Conservation (phyloP, 2,888 invertebrate genomes). For the Blera fallax region DNA sequence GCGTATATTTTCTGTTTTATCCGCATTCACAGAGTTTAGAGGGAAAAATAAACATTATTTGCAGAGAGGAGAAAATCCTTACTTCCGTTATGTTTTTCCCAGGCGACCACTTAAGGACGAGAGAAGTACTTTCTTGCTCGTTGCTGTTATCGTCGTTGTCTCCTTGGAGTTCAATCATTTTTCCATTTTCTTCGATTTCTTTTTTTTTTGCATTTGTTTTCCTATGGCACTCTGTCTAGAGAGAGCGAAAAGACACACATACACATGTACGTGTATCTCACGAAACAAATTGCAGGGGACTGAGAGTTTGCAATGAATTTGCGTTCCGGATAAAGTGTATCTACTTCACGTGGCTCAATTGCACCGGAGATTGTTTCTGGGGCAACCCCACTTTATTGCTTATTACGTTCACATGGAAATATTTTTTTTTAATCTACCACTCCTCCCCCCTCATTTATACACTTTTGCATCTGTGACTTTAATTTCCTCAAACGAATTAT, state of each 20-base stretch:
- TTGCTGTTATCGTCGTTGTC: no score
- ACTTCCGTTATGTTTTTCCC: neutral
- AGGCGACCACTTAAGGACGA: slow-evolving; percentile 39
- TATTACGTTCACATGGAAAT: neutral
- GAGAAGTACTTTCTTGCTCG: neutral
- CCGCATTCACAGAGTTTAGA: neutral
- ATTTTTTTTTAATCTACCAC: neutral
- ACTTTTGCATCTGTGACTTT: slow-evolving; percentile 38
- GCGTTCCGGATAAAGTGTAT: neutral
- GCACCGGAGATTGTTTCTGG: slow-evolving; percentile 4
- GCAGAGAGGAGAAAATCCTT: neutral
- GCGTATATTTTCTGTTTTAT: neutral
- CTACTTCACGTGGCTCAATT: neutral
- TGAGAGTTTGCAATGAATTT: neutral
- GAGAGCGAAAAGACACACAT: neutral
- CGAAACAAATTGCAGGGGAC: neutral
- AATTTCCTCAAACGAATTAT: slow-evolving; percentile 29
- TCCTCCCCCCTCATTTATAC: slow-evolving; percentile 12
- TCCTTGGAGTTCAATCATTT: neutral
- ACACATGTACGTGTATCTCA: neutral
- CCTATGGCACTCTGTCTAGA: neutral
- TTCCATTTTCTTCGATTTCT: neutral
- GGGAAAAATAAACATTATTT: slow-evolving; percentile 8
- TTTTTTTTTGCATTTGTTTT: neutral
- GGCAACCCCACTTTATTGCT: slow-evolving; percentile 1